A percentile compares a stretch with the other conserved stretches of the same genome.
Conservation (phyloP, 2,797 vertebrate species). For the Bucorvus abyssinicus region DNA sequence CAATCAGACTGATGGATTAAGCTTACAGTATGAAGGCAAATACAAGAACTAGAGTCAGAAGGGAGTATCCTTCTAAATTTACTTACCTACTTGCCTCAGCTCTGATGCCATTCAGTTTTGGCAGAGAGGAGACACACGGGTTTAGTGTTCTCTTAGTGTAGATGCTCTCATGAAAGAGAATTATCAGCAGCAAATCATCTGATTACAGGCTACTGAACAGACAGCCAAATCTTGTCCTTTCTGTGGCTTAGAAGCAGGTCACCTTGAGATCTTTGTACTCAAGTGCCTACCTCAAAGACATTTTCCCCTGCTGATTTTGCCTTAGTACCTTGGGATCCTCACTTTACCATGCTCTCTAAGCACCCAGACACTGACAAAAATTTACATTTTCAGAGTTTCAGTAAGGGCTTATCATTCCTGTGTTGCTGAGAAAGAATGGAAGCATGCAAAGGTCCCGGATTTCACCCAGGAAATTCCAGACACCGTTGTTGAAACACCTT, state of each 20-base stretch:
- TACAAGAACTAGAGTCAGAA: background rate
- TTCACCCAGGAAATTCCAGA: background rate
- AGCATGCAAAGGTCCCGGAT: rapidly evolving
- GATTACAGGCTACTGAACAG: background rate
- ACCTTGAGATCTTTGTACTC: background rate
- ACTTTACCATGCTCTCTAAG: background rate
- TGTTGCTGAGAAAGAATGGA: background rate
- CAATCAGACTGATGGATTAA: background rate
- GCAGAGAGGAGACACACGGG: background rate
- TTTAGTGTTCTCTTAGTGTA: background rate
- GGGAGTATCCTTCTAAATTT: background rate
- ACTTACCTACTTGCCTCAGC: background rate
- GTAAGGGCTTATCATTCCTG: background rate
- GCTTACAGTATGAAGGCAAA: background rate
- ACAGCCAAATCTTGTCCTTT: background rate
- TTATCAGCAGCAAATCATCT: background rate
- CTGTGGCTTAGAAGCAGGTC: background rate
- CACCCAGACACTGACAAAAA: background rate
- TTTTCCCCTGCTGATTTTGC: background rate
- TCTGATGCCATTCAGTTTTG: background rate
- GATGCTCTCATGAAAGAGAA: too few relatives aligned
- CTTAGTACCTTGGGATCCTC: background rate
- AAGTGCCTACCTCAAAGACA: background rate
- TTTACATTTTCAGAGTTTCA: background rate
- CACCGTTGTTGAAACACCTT: background rate